phyloP scores from a whole-genome alignment of 2,113 vertebrate genomes.

The Oxyruncus cristatus region DNA sequence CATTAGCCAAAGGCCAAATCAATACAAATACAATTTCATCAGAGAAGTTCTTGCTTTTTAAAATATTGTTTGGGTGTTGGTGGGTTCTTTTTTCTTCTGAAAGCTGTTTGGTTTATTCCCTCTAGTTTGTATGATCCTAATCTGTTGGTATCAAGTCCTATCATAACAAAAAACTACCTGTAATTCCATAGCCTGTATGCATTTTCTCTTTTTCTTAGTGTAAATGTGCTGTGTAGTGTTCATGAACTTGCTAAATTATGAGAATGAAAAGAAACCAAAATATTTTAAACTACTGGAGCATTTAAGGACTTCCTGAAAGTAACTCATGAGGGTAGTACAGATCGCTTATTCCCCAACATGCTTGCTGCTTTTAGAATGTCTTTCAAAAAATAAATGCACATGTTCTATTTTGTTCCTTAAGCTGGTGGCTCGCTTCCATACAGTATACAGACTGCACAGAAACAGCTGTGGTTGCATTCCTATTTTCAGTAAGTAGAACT shows the following conservation, averaged over 20 bases:
- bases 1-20: neutral
- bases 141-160: neutral
- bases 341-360: neutral
- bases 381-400: neutral
- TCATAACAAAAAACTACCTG: neutral
- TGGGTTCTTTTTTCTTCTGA: neutral
- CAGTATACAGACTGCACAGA: slow-evolving; percentile 93
- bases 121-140: neutral
- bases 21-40: neutral
- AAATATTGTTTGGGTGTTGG: neutral
- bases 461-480: slow-evolving; percentile 93
- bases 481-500: slow-evolving; percentile 92
- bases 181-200: neutral
- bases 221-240: neutral
- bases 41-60: neutral
- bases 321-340: neutral
- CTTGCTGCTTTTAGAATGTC: neutral
- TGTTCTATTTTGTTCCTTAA: slow-evolving; percentile 51
- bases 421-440: slow-evolving; percentile 96
- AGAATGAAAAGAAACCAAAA: neutral
- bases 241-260: neutral
- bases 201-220: neutral
- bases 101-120: neutral
- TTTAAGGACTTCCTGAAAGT: neutral
- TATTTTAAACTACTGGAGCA: neutral